These are phyloP conservation scores for Tetragonisca angustula DNA, from an alignment of 2,888 invertebrate species.

Conservation along the genomic window DNA sequence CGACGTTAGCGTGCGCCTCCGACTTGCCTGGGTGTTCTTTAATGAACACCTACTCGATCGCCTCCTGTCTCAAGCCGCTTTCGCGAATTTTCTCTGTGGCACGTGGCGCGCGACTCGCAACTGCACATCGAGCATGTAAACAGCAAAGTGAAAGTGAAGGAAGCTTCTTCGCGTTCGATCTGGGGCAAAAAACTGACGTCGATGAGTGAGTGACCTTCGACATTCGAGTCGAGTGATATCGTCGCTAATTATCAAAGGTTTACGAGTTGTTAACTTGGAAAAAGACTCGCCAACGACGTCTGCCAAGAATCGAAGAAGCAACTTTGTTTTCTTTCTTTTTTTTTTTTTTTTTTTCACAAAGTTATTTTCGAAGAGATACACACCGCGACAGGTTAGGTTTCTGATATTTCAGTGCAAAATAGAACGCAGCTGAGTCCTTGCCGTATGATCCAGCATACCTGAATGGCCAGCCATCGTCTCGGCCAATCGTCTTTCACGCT, in stretches of 20 bases:
- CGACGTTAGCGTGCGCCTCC: slow-evolving; percentile 18
- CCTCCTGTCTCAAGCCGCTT: background rate
- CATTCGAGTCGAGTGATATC: background rate
- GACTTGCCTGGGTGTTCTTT: slow-evolving; percentile 16
- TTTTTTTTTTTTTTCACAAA: background rate
- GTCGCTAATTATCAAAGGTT: background rate
- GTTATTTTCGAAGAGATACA: background rate
- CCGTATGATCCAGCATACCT: slow-evolving; percentile 46
- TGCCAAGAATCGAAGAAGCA: too few relatives aligned
- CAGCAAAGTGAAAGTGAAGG: slow-evolving; percentile 56
- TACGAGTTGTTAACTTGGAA: background rate
- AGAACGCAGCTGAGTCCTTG: background rate
- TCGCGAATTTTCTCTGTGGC: slow-evolving; percentile 24
- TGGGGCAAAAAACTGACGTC: background rate
- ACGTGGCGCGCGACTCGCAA: background rate
- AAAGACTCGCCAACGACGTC: too few relatives aligned
- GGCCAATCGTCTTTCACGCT: slow-evolving; percentile 69
- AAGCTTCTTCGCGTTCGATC: slow-evolving; percentile 7
- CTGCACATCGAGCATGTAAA: slow-evolving; percentile 30
- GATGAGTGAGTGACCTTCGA: background rate
- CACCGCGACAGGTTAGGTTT: background rate
- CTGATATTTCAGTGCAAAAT: background rate
- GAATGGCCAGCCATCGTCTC: slow-evolving; percentile 65
- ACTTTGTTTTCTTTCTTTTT: too few relatives aligned
- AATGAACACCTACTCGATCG: background rate